A percentile compares a stretch with the other conserved stretches of the same genome.
Evolutionary conservation across 2,888 invertebrate genomes (phyloP).

Genomic region (Pecten maximus): DNA sequence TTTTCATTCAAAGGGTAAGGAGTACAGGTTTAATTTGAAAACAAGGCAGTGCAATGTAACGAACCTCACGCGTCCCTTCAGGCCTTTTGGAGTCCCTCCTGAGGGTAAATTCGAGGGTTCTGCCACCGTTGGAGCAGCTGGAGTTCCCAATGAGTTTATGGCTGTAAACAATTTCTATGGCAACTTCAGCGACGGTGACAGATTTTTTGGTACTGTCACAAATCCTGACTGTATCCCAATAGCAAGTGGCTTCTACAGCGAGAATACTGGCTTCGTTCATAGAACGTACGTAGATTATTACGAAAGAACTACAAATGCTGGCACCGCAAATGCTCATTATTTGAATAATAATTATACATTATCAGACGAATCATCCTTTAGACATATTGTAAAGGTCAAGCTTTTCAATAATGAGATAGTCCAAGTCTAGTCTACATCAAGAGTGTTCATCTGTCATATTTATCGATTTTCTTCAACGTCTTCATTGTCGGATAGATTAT

Average conservation of each 20-base stretch:
- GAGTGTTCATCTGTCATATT: no score
- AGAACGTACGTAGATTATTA: slow-evolving; percentile 64
- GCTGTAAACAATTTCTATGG: slow-evolving; percentile 66
- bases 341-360: no score
- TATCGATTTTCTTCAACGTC: no score
- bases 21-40: slow-evolving; percentile 70
- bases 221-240: slow-evolving; percentile 72
- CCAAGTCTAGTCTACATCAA: no score
- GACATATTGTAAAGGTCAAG: no score
- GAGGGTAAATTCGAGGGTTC: slow-evolving; percentile 67
- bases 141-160: slow-evolving; percentile 67
- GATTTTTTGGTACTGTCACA: slow-evolving; percentile 63
- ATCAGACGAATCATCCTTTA: no score
- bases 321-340: no score
- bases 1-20: slow-evolving; percentile 60
- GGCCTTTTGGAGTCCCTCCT: slow-evolving; percentile 68
- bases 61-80: slow-evolving; percentile 65
- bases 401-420: no score
- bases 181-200: slow-evolving; percentile 58
- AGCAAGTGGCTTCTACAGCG: slow-evolving; percentile 62
- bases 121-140: slow-evolving; percentile 68
- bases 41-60: slow-evolving; percentile 68
- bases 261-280: slow-evolving; percentile 64
- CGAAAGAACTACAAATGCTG: no score
- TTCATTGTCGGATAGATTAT: no score